Evolutionary conservation across 1,140 invertebrate genomes (phyloP), one percentile per base, ranked within the genome.

Genomic region (Drosophila bocqueti): DNA sequence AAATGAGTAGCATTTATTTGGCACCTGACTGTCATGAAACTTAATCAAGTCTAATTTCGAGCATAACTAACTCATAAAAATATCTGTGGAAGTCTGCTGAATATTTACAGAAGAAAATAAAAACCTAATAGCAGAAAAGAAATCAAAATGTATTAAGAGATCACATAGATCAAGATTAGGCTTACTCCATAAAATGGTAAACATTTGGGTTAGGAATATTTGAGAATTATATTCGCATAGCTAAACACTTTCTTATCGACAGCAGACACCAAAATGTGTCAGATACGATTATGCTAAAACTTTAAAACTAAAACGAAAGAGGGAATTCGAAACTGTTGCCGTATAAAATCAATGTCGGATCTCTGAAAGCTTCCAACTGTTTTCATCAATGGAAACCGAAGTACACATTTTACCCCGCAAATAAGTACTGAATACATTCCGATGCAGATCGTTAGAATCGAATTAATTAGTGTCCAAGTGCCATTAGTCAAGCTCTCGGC

Each of bases 401-500:
- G 65, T 46, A 24, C 36, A 61, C 61, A 46, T 26, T 26, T 49
- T 49, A 49, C 34, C 45, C 24, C 29, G 58, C 58, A 63, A 66
- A 63, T 57, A 57, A 57, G 36, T 26, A 57, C 36, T 57, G 40
- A 40, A 26, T 45, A 26, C 31, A 45, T 46, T 63, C 29, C 58
- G 43, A 34, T 62, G 59, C 29, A 46, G 65, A 67, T 64, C 18
- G n/a, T 18, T 63, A 31, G 18, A 18, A 43, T n/a, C 21, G 31
- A 36, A 18, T 71, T 54, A 68, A 71, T 55, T 45, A 67, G 13
- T 38, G 40, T 11, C 10, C 43, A 68, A 67, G n/a, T 45, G 67
- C 64, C 42, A 75, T 75, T 75, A 75, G 69, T 75, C 71, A 75
- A 63, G 71, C 59, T 75, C 26, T 52, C 49, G 36, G 59, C 38